Evolutionary conservation across 2,797 vertebrate genomes (phyloP).

Genomic region (Meriones psammophilus): DNA sequence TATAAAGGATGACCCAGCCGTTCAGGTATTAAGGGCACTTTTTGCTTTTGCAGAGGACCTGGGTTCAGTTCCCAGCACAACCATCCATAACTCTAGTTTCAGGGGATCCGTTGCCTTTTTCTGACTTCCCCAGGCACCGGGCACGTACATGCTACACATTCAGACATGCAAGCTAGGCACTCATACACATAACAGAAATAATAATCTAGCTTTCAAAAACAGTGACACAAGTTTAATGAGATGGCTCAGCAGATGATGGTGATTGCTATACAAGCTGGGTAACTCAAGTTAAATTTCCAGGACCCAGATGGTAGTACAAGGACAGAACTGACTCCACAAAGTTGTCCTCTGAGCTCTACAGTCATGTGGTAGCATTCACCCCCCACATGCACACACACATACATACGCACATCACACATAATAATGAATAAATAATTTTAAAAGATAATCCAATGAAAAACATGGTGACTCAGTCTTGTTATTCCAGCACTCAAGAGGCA

Average conservation of each 20-base stretch:
- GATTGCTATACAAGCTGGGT: neutral
- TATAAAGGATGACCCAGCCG: neutral
- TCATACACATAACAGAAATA: neutral
- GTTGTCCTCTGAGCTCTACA: neutral
- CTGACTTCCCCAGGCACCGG: neutral
- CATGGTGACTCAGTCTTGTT: neutral
- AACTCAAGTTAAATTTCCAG: neutral
- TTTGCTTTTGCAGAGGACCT: neutral
- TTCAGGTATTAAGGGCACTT: neutral
- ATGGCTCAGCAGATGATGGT: neutral
- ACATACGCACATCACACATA: neutral
- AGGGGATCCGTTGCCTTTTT: neutral
- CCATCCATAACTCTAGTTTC: neutral
- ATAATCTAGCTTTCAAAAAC: neutral
- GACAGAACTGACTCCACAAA: neutral
- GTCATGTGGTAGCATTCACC: neutral
- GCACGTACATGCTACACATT: neutral
- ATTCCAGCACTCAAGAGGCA: neutral
- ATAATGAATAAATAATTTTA: neutral
- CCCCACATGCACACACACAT: neutral
- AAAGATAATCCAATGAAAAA: neutral
- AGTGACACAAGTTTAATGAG: neutral
- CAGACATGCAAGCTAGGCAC: neutral
- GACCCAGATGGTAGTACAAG: neutral
- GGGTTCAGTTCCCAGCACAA: neutral